phyloP scores from a whole-genome alignment of 2,888 invertebrate species.

The Sesia apiformis region DNA sequence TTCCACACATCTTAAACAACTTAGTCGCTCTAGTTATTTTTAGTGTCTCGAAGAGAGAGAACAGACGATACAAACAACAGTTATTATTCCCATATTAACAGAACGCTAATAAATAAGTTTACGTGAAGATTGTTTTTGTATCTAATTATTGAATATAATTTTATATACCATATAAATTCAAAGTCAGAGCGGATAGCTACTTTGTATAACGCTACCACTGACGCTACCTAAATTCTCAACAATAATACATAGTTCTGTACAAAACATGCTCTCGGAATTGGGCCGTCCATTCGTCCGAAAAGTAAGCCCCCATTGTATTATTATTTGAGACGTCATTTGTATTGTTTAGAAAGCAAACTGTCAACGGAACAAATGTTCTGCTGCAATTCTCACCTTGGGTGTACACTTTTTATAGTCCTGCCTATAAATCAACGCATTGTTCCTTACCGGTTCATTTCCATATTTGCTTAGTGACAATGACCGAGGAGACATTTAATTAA shows the following conservation, averaged over 20 bases:
- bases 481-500: conserved; percentile 72
- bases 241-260: background rate
- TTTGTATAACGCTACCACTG: no score
- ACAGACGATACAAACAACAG: no score
- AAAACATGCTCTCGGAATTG: background rate
- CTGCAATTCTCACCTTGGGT: conserved; percentile 57
- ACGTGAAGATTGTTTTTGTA: no score
- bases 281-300: background rate
- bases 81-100: no score
- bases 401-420: conserved; percentile 35
- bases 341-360: conserved; percentile 31
- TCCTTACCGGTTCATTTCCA: conserved; percentile 57
- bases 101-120: no score
- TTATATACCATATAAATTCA: no score
- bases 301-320: conserved; percentile 8
- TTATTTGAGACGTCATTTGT: conserved; percentile 16
- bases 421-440: conserved; percentile 69
- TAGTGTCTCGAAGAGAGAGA: no score
- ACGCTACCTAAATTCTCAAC: background rate
- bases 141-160: no score
- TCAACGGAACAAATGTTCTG: conserved; percentile 24
- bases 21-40: no score
- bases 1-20: no score
- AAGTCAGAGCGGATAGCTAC: no score
- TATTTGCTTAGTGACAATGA: conserved; percentile 69